Percentiles rank a stretch among this genome's conserved stretches.
Evolutionary conservation across 2,113 vertebrate species (phyloP).

Genomic region (Chionodraco myersi): DNA sequence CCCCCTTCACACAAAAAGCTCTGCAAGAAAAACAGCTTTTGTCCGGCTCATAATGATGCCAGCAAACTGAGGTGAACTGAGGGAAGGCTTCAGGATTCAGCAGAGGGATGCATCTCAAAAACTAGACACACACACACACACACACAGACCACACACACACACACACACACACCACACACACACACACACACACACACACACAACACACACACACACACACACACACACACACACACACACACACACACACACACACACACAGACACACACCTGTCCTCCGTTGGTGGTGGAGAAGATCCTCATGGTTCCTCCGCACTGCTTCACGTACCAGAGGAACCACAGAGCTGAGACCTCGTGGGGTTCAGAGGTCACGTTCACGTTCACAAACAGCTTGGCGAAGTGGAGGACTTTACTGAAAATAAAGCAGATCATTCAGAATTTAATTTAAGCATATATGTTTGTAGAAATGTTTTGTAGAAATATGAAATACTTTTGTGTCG

Average conservation of each 20-base stretch:
- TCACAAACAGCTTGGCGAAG: constrained; percentile 93
- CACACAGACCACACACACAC: too few relatives aligned
- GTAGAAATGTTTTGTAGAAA: too few relatives aligned
- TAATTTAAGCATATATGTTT: too few relatives aligned
- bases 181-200: too few relatives aligned
- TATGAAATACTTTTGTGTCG: too few relatives aligned
- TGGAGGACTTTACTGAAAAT: constrained; percentile 83
- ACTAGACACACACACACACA: too few relatives aligned
- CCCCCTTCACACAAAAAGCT: background rate
- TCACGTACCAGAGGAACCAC: constrained; percentile 98
- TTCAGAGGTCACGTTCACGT: constrained; percentile 94
- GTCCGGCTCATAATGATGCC: constrained; percentile 42
- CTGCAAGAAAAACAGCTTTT: constrained; percentile 56
- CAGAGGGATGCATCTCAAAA: background rate
- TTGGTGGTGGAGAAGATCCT: constrained; percentile 94
- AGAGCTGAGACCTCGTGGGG: constrained; percentile 96
- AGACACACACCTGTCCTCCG: constrained; percentile 90
- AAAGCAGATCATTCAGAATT: background rate
- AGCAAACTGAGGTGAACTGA: constrained; percentile 3
- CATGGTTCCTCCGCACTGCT: constrained; percentile 93
- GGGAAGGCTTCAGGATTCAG: background rate
- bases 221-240: too few relatives aligned
- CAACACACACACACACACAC: too few relatives aligned
- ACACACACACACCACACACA: too few relatives aligned
- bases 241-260: background rate